Conservation (phyloP, 1,140 invertebrate genomes). For the Helicoverpa armigera region DNA sequence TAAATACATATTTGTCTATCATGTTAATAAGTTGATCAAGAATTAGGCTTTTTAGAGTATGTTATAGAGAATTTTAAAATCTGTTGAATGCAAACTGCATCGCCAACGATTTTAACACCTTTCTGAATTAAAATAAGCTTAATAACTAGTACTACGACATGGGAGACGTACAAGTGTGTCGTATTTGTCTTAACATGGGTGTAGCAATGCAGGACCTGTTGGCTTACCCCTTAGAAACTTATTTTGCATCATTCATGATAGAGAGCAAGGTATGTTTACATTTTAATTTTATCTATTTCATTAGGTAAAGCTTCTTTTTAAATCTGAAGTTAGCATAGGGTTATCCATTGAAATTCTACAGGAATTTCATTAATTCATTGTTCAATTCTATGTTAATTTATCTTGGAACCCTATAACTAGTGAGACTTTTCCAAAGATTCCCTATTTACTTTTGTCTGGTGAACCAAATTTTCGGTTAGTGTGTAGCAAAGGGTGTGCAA, state of each 20-base stretch:
- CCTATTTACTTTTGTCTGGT: no score
- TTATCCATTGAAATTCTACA: no score
- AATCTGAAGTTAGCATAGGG: no score
- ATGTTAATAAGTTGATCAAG: no score
- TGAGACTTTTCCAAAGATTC: no score
- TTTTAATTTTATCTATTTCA: background rate
- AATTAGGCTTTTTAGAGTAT: no score
- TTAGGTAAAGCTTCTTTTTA: background rate
- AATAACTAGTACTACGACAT: slow-evolving; percentile 52
- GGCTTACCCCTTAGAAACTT: slow-evolving; percentile 62
- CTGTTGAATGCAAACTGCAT: background rate
- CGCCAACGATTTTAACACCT: background rate
- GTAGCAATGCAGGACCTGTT: slow-evolving; percentile 68
- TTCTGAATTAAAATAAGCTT: background rate
- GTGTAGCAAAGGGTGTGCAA: no score
- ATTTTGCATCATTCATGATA: slow-evolving; percentile 67
- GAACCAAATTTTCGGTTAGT: no score
- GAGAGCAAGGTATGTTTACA: slow-evolving; percentile 69
- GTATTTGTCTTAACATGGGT: slow-evolving; percentile 70
- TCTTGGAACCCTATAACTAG: no score
- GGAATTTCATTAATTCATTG: no score
- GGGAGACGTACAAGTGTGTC: slow-evolving; percentile 70
- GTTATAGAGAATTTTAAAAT: background rate
- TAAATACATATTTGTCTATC: no score
- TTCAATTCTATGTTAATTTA: no score